These are phyloP conservation scores for Leptinotarsa lineolata DNA, from an alignment of 1,140 invertebrate species.

Conservation along the genomic window DNA sequence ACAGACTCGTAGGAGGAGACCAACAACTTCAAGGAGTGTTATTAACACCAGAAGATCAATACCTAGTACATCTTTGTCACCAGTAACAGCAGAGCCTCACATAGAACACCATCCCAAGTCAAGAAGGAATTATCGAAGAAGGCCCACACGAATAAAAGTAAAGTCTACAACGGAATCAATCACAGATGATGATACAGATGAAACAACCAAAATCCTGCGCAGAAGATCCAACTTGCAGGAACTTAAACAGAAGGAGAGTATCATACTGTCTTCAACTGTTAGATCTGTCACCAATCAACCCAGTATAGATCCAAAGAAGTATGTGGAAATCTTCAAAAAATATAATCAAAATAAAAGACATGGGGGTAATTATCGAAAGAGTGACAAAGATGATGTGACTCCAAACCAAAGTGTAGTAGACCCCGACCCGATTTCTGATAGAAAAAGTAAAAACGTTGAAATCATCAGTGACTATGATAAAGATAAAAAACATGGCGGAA, in stretches of 20 bases:
- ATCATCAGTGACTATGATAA: conserved; percentile 33
- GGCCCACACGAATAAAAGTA: conserved; percentile 35
- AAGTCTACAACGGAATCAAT: conserved; percentile 31
- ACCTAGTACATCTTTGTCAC: conserved; percentile 15
- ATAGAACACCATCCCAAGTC: conserved; percentile 27
- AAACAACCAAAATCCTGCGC: conserved; percentile 33
- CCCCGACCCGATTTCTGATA: too few relatives aligned
- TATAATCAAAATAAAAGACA: conserved; percentile 41
- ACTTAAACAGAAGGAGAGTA: too few relatives aligned
- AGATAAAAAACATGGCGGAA: conserved; percentile 35
- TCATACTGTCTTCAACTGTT: neutral
- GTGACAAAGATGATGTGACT: conserved; percentile 29
- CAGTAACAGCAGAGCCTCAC: conserved; percentile 11
- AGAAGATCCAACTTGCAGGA: conserved; percentile 30
- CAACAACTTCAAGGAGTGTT: conserved; percentile 19
- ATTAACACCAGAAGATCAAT: conserved; percentile 24
- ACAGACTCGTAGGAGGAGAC: conserved; percentile 23
- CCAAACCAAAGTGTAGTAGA: too few relatives aligned
- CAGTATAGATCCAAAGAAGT: conserved; percentile 15
- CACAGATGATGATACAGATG: conserved; percentile 33
- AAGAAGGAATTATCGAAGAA: conserved; percentile 40
- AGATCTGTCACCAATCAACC: neutral
- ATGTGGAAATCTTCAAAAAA: conserved; percentile 30
- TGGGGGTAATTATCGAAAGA: conserved; percentile 38
- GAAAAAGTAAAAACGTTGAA: conserved; percentile 32